A percentile compares a stretch with the other conserved stretches of the same genome.
These are phyloP conservation scores for Nycteola revayana DNA, from an alignment of 2,888 invertebrate species.

Conservation along the genomic window DNA sequence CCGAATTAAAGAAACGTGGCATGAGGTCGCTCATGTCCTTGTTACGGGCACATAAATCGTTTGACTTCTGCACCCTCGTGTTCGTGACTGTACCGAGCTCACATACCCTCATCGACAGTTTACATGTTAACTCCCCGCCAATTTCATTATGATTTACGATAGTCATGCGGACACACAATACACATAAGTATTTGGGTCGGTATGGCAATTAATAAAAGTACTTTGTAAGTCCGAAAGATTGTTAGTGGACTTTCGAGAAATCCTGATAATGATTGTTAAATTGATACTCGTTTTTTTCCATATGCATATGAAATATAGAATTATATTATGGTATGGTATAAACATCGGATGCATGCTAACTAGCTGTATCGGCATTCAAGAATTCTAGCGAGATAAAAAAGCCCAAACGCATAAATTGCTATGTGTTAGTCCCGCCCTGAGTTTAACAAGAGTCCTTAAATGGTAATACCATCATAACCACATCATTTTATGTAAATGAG, in stretches of 20 bases:
- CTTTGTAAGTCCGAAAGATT: no score
- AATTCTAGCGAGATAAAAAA: no score
- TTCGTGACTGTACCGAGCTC: conserved; percentile 22
- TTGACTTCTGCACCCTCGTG: conserved; percentile 52
- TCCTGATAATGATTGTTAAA: conserved; percentile 13
- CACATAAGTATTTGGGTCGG: conserved; percentile 22
- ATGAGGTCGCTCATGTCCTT: conserved; percentile 31
- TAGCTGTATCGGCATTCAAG: no score
- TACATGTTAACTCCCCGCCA: conserved; percentile 36
- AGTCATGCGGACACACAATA: conserved; percentile 21
- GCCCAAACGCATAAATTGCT: no score
- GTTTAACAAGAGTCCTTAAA: conserved; percentile 23
- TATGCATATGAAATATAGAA: no score
- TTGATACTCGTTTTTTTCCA: not conserved
- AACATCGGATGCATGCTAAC: no score
- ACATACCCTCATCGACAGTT: conserved; percentile 42
- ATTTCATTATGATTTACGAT: conserved; percentile 40
- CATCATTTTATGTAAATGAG: conserved; percentile 36
- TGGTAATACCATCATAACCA: conserved; percentile 30
- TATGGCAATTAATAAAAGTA: no score
- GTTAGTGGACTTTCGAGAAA: conserved; percentile 20
- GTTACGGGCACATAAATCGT: conserved; percentile 61
- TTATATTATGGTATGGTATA: no score
- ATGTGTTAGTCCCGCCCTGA: not conserved
- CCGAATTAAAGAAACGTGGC: conserved; percentile 57